phyloP scores from a whole-genome alignment of 2,113 vertebrate genomes.

The Pardalotus punctatus region DNA sequence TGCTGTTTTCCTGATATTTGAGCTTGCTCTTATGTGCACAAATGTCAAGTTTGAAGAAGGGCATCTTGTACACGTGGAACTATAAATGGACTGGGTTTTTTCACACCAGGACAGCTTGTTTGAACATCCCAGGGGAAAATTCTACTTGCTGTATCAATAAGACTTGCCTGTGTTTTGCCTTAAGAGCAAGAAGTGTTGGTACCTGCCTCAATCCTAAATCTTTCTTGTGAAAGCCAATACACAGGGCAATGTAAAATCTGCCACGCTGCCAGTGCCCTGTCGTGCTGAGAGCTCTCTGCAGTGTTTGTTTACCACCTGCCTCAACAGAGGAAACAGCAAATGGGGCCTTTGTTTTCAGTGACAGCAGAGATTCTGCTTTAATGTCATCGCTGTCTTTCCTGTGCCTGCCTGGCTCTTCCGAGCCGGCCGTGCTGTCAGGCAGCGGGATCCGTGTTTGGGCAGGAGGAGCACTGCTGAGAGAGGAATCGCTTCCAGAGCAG shows the following conservation, averaged over 20 bases:
- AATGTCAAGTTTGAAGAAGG: background rate
- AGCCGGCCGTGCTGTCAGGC: background rate
- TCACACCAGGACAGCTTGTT: background rate
- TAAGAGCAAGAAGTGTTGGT: background rate
- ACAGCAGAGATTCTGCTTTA: conserved; percentile 1
- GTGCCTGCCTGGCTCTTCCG: background rate
- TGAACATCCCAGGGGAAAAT: background rate
- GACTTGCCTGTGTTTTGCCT: background rate
- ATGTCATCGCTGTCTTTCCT: background rate
- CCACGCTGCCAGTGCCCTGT: background rate
- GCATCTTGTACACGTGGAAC: background rate
- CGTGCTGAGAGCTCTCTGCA: background rate
- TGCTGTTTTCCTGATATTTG: background rate
- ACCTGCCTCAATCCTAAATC: background rate
- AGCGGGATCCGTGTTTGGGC: background rate
- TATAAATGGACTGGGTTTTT: background rate
- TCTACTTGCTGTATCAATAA: background rate
- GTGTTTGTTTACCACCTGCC: conserved; percentile 12
- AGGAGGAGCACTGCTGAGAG: background rate
- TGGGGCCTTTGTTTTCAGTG: background rate
- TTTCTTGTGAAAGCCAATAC: background rate
- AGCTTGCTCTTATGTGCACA: background rate
- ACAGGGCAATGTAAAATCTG: background rate
- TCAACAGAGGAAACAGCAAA: background rate
- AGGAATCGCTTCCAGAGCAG: background rate